These are phyloP conservation scores for Ectemnius cavifrons DNA, from an alignment of 2,888 invertebrate genomes.

Conservation along the genomic window DNA sequence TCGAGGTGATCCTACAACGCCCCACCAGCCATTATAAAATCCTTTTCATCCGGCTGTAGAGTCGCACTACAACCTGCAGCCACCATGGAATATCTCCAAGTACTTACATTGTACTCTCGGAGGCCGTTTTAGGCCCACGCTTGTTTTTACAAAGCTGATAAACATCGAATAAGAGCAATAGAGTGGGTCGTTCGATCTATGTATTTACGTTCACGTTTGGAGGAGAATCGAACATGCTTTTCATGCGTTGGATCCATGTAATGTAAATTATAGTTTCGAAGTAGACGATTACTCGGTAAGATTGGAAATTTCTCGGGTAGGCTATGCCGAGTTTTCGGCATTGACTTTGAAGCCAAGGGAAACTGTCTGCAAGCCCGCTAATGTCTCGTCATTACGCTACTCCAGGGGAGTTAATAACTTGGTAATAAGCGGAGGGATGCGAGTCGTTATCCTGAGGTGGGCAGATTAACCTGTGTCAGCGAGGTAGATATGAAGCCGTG, in stretches of 20 bases:
- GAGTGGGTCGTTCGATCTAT: too few species aligned
- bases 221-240: too few species aligned
- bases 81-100: background rate
- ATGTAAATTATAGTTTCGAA: too few species aligned
- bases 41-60: slow-evolving; percentile 3
- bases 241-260: too few species aligned
- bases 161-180: too few species aligned
- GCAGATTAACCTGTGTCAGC: slow-evolving; percentile 46
- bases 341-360: slow-evolving; percentile 36
- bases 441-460: slow-evolving; percentile 36
- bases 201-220: too few species aligned
- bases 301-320: slow-evolving; percentile 1
- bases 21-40: slow-evolving; percentile 4
- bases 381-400: slow-evolving; percentile 48
- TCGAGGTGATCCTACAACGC: background rate
- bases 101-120: background rate
- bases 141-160: too few species aligned
- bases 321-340: slow-evolving; percentile 11
- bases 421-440: slow-evolving; percentile 39
- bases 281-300: slow-evolving; percentile 17
- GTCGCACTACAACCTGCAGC: too few species aligned
- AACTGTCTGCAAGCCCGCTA: slow-evolving; percentile 27
- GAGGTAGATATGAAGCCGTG: background rate
- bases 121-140: too few species aligned
- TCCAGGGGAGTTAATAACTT: slow-evolving; percentile 50